Evolutionary conservation across 1,140 invertebrate species (phyloP).

Genomic region (Agrilus planipennis): DNA sequence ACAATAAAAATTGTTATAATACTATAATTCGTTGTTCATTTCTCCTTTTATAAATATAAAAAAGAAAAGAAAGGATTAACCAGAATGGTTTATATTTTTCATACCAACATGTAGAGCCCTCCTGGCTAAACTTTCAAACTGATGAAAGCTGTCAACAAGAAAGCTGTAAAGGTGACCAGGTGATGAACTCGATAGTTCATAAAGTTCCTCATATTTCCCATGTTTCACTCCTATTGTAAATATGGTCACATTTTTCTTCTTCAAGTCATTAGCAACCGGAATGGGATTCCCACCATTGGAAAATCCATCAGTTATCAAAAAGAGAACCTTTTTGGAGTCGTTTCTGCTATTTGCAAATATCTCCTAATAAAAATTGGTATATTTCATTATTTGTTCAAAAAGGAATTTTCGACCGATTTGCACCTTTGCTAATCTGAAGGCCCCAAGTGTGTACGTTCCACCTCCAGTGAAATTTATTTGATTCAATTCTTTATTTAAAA

Average conservation of each 20-base stretch:
- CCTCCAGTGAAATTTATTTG: slow-evolving; percentile 52
- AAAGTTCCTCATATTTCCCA: slow-evolving; percentile 53
- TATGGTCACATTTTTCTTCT: slow-evolving; percentile 41
- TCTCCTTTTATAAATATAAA: no score
- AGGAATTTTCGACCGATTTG: not conserved
- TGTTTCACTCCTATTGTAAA: slow-evolving; percentile 56
- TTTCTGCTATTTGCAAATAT: slow-evolving; percentile 41
- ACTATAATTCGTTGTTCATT: no score
- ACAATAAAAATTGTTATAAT: no score
- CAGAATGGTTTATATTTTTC: no score
- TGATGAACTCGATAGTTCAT: slow-evolving; percentile 52
- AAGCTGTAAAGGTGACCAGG: slow-evolving; percentile 54
- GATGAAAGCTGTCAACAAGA: slow-evolving; percentile 56
- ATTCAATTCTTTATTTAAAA: slow-evolving; percentile 48
- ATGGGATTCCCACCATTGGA: slow-evolving; percentile 59
- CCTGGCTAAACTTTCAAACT: slow-evolving; percentile 58
- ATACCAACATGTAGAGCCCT: slow-evolving; percentile 56
- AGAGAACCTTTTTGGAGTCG: slow-evolving; percentile 47
- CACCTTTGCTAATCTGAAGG: slow-evolving; percentile 52
- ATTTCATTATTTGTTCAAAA: not conserved
- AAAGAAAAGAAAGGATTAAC: no score
- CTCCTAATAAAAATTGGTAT: slow-evolving; percentile 30
- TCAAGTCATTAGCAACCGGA: slow-evolving; percentile 42
- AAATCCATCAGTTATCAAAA: slow-evolving; percentile 61
- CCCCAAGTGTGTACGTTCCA: slow-evolving; percentile 56